Evolutionary conservation across 2,888 invertebrate species (phyloP), one percentile per base, ranked within the genome.

Genomic region (Phoenoteleia sp.): DNA sequence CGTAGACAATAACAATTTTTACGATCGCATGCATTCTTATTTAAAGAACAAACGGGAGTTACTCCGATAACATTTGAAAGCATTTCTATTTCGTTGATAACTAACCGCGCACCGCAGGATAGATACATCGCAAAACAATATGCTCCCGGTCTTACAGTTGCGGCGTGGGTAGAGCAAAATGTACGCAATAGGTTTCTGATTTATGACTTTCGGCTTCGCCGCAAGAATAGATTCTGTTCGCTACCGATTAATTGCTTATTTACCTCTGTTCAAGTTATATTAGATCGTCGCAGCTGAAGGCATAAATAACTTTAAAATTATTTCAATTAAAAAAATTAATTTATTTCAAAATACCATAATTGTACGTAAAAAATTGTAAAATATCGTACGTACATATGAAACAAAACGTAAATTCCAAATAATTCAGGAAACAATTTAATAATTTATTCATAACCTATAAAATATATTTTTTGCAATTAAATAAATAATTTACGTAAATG

Each of bases 131-230:
- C 54, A 15, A 66, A 77, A 72, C 66, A 82, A 74, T 83, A 67
- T 67, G 56, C 71, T 84, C 23, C 84, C 60, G 71, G 76, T 84
- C 47, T 80, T 83, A 74, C 72, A 74, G 74, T 54, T 58, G 45
- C 47, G 64, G 71, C 58, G 77, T 75, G 64, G 75, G 79, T 23
- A 84, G 62, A 56, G 11, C 66, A 69, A 80, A 36, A 66, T 27
- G 21, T 80, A 75, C 49, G 84, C 80, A 84, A 80, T 77, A 69
- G 36, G 29, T 19, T 15, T 49, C 54, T 83, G 80, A 84, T 84
- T 84, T 84, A 84, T 75, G 49, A 33, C 62, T 64, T 25, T 36
- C 36, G 36, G 36, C 21, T 39, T 52, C 39, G 19, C 76, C 52
- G 58, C 64, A 66, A 60, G 72, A 76, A 76, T 77, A 60, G 62